Evolutionary conservation across 1,140 invertebrate species (phyloP), one percentile per base, ranked within the genome.

Genomic region (Sycophaga agraensis): DNA sequence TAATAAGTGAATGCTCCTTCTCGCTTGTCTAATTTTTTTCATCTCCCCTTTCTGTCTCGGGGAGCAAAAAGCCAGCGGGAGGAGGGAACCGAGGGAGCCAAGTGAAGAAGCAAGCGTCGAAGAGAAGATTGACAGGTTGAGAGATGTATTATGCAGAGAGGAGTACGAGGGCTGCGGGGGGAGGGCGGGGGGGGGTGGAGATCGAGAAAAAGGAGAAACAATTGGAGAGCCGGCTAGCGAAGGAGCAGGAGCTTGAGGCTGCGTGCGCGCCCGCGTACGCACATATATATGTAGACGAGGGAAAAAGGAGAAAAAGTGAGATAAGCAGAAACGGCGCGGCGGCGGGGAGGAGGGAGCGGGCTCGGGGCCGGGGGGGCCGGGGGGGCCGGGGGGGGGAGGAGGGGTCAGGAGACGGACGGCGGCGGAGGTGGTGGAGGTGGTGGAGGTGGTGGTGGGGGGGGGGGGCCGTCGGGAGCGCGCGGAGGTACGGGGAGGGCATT

Each of bases 121-220:
- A 43, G 48, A 66, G 59, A 63, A 68, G 64, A 68, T 70, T 56
- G 54, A 58, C 49, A 59, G 48, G 55, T 59, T 34, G 46, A 63
- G 31, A 50, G 35, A 54, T 40, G 39, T 49, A 40, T 42, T 42
- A 24, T 43, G 48, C 19, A 54, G 60, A 31, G 14, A 46, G 60
- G 59, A 66, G 42, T 40, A 37, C 50, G 12, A 19, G 28, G n/a
- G n/a, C n/a, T n/a, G n/a, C n/a, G n/a, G n/a, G n/a, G n/a, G n/a
- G n/a, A n/a, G n/a, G n/a, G n/a, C n/a, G n/a, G n/a, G n/a, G n/a
- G n/a, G n/a, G n/a, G n/a, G 48, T 37, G 17, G 42, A 40, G 37
- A 43, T n/a, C 9, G 54, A 45, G 40, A 39, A 43, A 63, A 57
- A 46, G 21, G 17, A 34, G 48, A 50, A 50, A 51, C 37, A 35